Conservation (phyloP, 2,797 vertebrate genomes). For the Halcyon chelicuti region DNA sequence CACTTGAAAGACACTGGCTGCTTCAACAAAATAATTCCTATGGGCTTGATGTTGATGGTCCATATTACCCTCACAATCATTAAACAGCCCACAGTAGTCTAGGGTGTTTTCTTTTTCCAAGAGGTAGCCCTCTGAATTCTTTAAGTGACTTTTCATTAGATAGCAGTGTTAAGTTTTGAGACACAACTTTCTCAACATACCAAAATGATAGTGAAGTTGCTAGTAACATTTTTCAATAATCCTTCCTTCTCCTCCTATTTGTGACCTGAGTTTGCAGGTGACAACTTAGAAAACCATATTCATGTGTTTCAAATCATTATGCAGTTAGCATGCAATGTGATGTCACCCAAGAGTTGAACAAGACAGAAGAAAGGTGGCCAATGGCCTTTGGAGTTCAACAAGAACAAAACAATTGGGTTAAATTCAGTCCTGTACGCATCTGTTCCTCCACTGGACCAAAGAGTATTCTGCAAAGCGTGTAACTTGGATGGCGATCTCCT, state of each 20-base stretch:
- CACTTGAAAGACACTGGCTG: not conserved
- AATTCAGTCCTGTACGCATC: not conserved
- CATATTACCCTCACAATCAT: not conserved
- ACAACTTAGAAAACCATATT: not conserved
- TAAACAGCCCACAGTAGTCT: not conserved
- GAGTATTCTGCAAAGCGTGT: not conserved
- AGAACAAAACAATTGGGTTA: not conserved
- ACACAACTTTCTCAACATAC: not conserved
- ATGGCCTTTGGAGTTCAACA: not conserved
- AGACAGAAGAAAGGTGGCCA: not conserved
- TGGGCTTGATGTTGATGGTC: not conserved
- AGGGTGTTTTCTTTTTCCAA: not conserved
- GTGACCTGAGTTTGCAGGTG: not conserved
- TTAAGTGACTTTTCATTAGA: not conserved
- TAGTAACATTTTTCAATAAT: not conserved
- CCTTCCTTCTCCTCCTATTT: not conserved
- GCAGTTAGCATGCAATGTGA: not conserved
- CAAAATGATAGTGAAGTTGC: not conserved
- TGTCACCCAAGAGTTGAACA: not conserved
- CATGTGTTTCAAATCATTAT: not conserved
- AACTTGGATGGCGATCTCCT: fast-evolving
- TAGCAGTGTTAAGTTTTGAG: not conserved
- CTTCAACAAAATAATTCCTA: not conserved
- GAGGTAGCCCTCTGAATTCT: not conserved
- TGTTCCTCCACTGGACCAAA: not conserved